phyloP scores from a whole-genome alignment of 2,888 invertebrate species.

The Drosophila percnosoma region DNA sequence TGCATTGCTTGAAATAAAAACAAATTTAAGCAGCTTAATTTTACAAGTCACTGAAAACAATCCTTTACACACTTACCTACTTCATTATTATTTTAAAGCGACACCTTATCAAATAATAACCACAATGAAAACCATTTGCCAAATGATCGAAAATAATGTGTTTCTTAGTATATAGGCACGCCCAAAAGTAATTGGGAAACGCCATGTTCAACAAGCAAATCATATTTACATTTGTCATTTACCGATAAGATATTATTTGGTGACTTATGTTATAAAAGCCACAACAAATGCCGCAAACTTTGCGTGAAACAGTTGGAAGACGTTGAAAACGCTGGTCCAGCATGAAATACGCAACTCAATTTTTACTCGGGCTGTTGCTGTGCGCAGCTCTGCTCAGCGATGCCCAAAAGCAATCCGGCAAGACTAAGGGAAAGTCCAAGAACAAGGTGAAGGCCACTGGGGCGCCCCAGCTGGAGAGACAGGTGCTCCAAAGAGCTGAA shows the following conservation, averaged over 20 bases:
- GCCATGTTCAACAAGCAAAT: constrained; percentile 62
- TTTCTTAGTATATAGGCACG: constrained; percentile 39
- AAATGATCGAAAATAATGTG: constrained; percentile 12
- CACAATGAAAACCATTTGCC: constrained; percentile 9
- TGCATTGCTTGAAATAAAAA: neutral
- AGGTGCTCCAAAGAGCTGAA: constrained; percentile 54
- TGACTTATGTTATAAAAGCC: constrained; percentile 46
- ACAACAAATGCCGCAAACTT: neutral
- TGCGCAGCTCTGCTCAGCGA: constrained; percentile 28
- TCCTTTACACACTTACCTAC: neutral
- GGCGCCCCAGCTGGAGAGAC: constrained; percentile 8
- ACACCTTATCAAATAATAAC: neutral
- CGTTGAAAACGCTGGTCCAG: constrained; percentile 15
- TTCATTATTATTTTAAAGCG: neutral
- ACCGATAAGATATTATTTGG: constrained; percentile 52
- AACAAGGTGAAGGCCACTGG: constrained; percentile 38
- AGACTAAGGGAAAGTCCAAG: constrained; percentile 54
- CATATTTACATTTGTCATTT: constrained; percentile 30
- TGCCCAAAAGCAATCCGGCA: constrained; percentile 45
- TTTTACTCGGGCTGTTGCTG: constrained; percentile 57
- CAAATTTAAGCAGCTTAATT: neutral
- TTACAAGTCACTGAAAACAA: neutral
- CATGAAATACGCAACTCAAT: constrained; percentile 54
- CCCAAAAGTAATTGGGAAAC: constrained; percentile 28
- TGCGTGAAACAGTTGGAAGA: constrained; percentile 12